A percentile compares a stretch with the other conserved stretches of the same genome.
Evolutionary conservation across 37 sponge, comb jelly and placozoan species (phyloP).

Genomic region (Cliona cf. orientalis): DNA sequence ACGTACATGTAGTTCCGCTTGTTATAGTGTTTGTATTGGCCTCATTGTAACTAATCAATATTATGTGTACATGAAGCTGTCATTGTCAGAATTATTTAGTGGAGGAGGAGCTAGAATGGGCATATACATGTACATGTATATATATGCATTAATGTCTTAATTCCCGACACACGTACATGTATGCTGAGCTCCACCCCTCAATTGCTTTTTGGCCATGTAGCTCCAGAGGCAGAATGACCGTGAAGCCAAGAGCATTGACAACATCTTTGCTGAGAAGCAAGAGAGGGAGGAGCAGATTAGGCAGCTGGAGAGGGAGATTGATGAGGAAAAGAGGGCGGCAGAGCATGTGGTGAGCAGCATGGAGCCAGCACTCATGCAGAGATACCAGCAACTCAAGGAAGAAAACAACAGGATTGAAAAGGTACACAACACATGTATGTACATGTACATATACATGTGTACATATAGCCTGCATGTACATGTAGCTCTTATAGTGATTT

Average conservation of each 20-base stretch:
- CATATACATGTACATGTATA: background rate
- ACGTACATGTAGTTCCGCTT: too few species aligned
- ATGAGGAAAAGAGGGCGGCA: slow-evolving; percentile 34
- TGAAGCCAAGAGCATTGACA: slow-evolving; percentile 56
- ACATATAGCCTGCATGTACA: background rate
- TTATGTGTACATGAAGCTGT: too few species aligned
- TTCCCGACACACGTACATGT: too few species aligned
- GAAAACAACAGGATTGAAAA: slow-evolving; percentile 38
- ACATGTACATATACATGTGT: background rate
- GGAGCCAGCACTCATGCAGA: slow-evolving; percentile 30
- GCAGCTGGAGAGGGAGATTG: slow-evolving; percentile 51
- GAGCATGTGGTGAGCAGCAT: slow-evolving; percentile 58
- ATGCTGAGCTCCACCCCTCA: too few species aligned
- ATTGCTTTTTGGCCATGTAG: too few species aligned
- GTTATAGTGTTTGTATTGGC: too few species aligned
- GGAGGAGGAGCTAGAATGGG: too few species aligned
- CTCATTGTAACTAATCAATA: too few species aligned
- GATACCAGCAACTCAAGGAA: slow-evolving; percentile 46
- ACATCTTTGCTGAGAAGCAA: slow-evolving; percentile 68
- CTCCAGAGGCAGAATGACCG: slow-evolving; percentile 64
- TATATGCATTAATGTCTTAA: too few species aligned
- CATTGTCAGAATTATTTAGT: too few species aligned
- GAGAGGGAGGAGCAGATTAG: slow-evolving; percentile 45
- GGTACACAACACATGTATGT: slow-evolving; percentile 18
- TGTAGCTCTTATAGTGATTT: background rate